Evolutionary conservation across 1,140 invertebrate species (phyloP), one percentile per base, ranked within the genome.

Genomic region (Trichoplusia ni): DNA sequence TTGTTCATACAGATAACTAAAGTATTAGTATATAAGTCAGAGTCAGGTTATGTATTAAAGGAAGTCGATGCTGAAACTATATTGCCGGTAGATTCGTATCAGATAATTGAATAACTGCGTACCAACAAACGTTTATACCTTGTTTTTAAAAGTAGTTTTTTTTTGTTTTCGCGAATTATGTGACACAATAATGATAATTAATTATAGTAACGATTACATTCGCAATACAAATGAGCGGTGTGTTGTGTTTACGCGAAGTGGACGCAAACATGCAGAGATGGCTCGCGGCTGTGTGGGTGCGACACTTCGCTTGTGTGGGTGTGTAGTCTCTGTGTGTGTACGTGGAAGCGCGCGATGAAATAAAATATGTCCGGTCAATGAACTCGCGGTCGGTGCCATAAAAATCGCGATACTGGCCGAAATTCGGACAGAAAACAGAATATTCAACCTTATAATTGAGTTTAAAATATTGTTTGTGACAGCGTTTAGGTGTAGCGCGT

Each of bases 351-450:
- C 85, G 87, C 87, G 87, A 89, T 90, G 83, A 90, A 90, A 90
- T 90, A 90, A 90, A 90, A 89, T 90, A 90, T 90, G 87, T 89
- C 87, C 87, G 87, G 85, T 89, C 87, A 88, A 86, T 80, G 87
- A 90, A 80, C 87, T 73, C 84, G 77, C 82, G 83, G 81, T 86
- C 81, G 84, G 87, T 88, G 87, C 87, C 85, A 86, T 90, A 90
- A 90, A 90, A 90, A 90, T 90, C 79, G 87, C 87, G 85, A 90
- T 87, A 85, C 80, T 82, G 81, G 67, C 87, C 85, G 83, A 90
- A 90, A 86, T 86, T 88, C 75, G 80, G 79, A 60, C 75, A 73
- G 69, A 78, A 75, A 87, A 79, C 56, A 47, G 35, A 62, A 67
- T 61, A 63, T 59, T 46, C 25, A 47, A 40, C 40, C 56, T 35